These are phyloP conservation scores for Myocastor coypus DNA, from an alignment of 2,113 vertebrate genomes.

Conservation along the genomic window DNA sequence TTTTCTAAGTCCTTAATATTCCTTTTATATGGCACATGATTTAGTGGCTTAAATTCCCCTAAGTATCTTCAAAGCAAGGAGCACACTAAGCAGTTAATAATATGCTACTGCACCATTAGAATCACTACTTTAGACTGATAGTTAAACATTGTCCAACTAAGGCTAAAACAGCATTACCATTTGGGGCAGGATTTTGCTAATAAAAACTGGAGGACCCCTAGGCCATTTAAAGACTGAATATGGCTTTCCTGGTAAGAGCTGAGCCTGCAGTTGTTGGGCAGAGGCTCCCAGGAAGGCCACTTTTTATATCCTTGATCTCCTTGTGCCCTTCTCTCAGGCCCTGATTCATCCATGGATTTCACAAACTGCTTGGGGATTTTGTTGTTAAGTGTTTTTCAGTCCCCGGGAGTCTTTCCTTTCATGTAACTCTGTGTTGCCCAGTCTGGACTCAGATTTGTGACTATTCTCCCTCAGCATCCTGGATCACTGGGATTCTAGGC, in stretches of 20 bases:
- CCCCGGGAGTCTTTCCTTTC: background rate
- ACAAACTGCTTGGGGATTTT: background rate
- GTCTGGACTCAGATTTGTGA: background rate
- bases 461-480: background rate
- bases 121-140: conserved; percentile 29
- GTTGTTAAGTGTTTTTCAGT: background rate
- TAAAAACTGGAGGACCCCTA: background rate
- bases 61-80: conserved; percentile 34
- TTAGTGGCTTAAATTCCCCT: conserved; percentile 13
- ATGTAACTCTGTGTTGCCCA: background rate
- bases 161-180: background rate
- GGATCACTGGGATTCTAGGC: background rate
- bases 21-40: background rate
- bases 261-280: background rate
- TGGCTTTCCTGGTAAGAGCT: background rate
- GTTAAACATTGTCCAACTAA: background rate
- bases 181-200: background rate
- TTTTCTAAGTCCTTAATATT: conserved; percentile 39
- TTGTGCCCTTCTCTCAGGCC: background rate
- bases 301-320: background rate
- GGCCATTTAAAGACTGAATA: background rate
- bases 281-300: background rate
- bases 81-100: background rate
- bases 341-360: background rate
- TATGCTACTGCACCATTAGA: background rate